Percentiles rank a stretch among this genome's conserved stretches.
Evolutionary conservation across 2,113 vertebrate genomes (phyloP).

Genomic region (Meriones unguiculatus): DNA sequence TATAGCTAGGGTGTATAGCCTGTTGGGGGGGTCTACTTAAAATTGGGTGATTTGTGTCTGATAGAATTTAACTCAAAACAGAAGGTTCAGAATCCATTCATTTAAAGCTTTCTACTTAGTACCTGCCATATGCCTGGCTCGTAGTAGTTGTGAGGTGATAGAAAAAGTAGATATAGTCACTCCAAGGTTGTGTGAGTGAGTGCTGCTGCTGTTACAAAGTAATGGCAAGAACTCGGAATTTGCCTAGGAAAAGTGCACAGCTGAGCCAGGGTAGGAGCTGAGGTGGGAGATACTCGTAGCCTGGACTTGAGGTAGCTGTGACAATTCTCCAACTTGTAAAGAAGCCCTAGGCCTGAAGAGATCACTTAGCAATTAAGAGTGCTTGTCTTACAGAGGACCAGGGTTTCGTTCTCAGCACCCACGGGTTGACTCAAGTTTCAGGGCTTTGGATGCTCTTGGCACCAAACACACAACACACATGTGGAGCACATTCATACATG

Average conservation of each 20-base stretch:
- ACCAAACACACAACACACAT: background rate
- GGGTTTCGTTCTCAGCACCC: background rate
- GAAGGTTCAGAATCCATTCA: constrained; percentile 46
- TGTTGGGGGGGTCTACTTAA: background rate
- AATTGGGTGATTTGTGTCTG: constrained; percentile 40
- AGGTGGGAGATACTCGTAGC: background rate
- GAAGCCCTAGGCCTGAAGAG: background rate
- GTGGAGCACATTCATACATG: background rate
- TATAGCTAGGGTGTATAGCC: constrained; percentile 29
- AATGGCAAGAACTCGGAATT: background rate
- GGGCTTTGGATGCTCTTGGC: background rate
- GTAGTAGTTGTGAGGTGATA: background rate
- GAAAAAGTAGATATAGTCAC: background rate
- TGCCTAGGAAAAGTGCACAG: background rate
- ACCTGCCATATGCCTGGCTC: constrained; percentile 13
- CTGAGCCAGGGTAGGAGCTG: background rate
- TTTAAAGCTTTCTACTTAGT: constrained; percentile 14
- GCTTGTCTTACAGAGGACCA: background rate
- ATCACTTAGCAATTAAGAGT: background rate
- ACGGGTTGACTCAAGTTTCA: background rate
- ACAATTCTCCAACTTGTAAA: background rate
- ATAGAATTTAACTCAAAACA: constrained; percentile 32
- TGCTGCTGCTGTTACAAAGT: background rate
- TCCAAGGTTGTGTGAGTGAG: background rate
- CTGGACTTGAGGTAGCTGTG: background rate